These are phyloP conservation scores for Phoxinus phoxinus DNA, from an alignment of 2,113 vertebrate species.

Conservation along the genomic window DNA sequence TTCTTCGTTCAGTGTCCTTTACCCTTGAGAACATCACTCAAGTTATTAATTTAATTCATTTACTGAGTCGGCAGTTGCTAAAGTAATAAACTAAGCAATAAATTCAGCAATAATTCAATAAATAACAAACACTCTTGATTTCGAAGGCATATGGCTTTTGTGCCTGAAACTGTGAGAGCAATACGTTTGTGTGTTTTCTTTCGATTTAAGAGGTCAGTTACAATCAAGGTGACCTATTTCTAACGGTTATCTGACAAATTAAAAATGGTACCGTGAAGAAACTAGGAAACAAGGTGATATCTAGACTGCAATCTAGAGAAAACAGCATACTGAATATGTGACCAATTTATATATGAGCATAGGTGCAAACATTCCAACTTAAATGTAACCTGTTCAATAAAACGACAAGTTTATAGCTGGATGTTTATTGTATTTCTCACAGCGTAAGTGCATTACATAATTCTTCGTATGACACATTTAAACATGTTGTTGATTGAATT, in stretches of 20 bases:
- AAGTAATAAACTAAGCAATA: slow-evolving; percentile 10
- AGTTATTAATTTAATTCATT: slow-evolving; percentile 6
- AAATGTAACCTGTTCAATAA: slow-evolving; percentile 27
- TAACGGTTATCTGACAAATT: slow-evolving; percentile 14
- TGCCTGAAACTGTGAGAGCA: slow-evolving; percentile 7
- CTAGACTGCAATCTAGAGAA: neutral
- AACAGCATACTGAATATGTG: neutral
- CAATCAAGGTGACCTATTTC: slow-evolving; percentile 34
- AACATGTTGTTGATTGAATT: slow-evolving; percentile 28
- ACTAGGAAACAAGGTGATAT: slow-evolving; percentile 11
- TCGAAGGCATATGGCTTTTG: neutral
- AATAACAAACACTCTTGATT: neutral
- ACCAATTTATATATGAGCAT: neutral
- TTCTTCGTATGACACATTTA: slow-evolving; percentile 33
- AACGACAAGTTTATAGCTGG: slow-evolving; percentile 23
- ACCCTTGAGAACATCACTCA: neutral
- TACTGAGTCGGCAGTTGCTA: neutral
- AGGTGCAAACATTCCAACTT: neutral
- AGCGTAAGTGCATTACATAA: slow-evolving; percentile 30
- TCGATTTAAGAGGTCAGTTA: slow-evolving; percentile 1
- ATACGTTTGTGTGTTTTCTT: slow-evolving; percentile 13
- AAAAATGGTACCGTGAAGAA: neutral
- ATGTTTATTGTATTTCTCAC: slow-evolving; percentile 26
- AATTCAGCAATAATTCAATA: slow-evolving; percentile 18
- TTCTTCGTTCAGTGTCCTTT: neutral